These are phyloP conservation scores for Lasius fuliginosus DNA, from an alignment of 2,888 invertebrate species.

Conservation along the genomic window DNA sequence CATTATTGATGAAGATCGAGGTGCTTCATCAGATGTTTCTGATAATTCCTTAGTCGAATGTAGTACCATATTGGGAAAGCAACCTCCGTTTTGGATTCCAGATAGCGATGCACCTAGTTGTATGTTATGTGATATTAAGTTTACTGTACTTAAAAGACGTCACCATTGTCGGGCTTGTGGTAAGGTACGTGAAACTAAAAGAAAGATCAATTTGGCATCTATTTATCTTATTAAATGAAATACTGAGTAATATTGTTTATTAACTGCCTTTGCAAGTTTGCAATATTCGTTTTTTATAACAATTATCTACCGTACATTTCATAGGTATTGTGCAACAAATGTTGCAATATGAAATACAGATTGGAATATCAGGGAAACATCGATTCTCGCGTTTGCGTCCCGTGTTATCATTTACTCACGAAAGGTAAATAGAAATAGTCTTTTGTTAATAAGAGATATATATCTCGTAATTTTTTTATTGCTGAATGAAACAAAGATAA, in stretches of 20 bases:
- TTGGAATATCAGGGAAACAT: constrained; percentile 91
- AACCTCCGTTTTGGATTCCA: constrained; percentile 95
- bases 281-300: not conserved
- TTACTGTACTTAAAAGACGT: constrained; percentile 93
- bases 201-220: not conserved
- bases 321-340: constrained; percentile 93
- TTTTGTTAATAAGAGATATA: not conserved
- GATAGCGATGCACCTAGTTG: constrained; percentile 93
- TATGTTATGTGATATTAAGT: constrained; percentile 93
- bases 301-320: constrained; percentile 63
- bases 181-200: constrained; percentile 87
- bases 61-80: constrained; percentile 89
- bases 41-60: constrained; percentile 83
- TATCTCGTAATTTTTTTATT: not conserved
- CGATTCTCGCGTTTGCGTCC: constrained; percentile 93
- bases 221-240: not conserved
- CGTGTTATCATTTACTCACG: constrained; percentile 89
- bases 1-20: constrained; percentile 76
- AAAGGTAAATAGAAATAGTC: constrained; percentile 83
- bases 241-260: not conserved
- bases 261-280: not conserved
- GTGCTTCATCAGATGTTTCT: constrained; percentile 81
- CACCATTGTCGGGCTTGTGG: constrained; percentile 97
- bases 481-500: not conserved
- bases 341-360: constrained; percentile 91